phyloP scores from a whole-genome alignment of 2,113 vertebrate species.

The Poecilia latipinna region DNA sequence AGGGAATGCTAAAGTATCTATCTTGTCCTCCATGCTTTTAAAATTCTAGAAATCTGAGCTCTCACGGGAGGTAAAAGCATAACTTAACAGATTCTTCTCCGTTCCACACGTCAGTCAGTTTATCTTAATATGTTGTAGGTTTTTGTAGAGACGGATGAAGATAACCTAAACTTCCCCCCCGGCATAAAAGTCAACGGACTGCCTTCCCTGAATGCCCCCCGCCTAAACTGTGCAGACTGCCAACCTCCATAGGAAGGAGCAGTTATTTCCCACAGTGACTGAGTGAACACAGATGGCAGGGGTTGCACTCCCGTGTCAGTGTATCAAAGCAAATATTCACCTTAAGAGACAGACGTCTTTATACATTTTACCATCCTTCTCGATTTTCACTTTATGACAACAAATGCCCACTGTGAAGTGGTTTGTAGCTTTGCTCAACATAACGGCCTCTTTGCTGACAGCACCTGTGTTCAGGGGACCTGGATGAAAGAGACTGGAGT shows the following conservation, averaged over 20 bases:
- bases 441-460: constrained; percentile 51
- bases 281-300: constrained; percentile 77
- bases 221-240: constrained; percentile 34
- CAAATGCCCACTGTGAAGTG: constrained; percentile 53
- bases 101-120: constrained; percentile 15
- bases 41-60: neutral
- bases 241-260: constrained; percentile 36
- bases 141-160: constrained; percentile 38
- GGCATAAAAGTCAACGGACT: constrained; percentile 51
- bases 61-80: neutral
- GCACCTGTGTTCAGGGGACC: constrained; percentile 48
- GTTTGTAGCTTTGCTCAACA: constrained; percentile 59
- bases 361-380: constrained; percentile 65
- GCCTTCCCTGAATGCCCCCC: constrained; percentile 32
- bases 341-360: constrained; percentile 67
- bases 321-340: constrained; percentile 78
- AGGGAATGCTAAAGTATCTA: neutral
- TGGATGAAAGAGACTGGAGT: constrained; percentile 61
- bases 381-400: constrained; percentile 69
- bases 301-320: constrained; percentile 59
- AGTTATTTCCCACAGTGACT: constrained; percentile 65
- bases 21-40: neutral
- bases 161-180: constrained; percentile 58
- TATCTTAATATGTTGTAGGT: constrained; percentile 42
- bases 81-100: neutral